phyloP scores from a whole-genome alignment of 2,888 invertebrate genomes.

The Neuroscelio doddi region DNA sequence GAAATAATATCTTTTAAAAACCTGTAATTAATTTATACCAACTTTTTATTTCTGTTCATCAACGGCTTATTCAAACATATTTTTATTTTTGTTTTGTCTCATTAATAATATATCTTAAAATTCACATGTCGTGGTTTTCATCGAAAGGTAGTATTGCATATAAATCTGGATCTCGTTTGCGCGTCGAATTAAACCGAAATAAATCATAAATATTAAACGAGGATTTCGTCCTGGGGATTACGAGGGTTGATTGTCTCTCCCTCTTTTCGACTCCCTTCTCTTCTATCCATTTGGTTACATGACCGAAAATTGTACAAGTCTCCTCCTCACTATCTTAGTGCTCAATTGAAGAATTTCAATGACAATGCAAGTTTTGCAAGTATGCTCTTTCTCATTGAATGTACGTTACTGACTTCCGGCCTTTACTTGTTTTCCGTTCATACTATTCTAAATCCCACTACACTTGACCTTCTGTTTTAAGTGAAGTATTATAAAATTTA shows the following conservation, averaged over 20 bases:
- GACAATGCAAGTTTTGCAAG: conserved; percentile 59
- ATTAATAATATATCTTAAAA: too few species aligned
- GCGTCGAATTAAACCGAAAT: conserved; percentile 71
- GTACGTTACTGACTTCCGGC: conserved; percentile 35
- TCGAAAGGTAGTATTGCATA: conserved; percentile 7
- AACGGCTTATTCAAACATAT: background rate
- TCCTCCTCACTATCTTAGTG: conserved; percentile 36
- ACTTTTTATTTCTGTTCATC: too few species aligned
- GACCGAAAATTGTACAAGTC: conserved; percentile 65
- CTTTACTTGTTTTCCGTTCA: conserved; percentile 23
- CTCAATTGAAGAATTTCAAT: conserved; percentile 62
- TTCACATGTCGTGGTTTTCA: conserved; percentile 4
- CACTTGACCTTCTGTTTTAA: conserved; percentile 16
- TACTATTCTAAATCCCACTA: background rate
- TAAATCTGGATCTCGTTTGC: conserved; percentile 62
- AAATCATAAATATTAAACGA: conserved; percentile 73
- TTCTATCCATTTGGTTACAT: conserved; percentile 43
- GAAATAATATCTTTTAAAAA: background rate
- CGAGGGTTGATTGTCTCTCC: conserved; percentile 56
- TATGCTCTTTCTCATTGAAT: conserved; percentile 36
- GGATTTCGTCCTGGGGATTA: conserved; percentile 69
- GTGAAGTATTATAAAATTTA: too few species aligned
- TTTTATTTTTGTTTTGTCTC: too few species aligned
- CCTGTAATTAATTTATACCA: background rate
- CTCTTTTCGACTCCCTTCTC: conserved; percentile 32